Evolutionary conservation across 2,888 invertebrate genomes (phyloP).

Genomic region (Plebejus melissa): DNA sequence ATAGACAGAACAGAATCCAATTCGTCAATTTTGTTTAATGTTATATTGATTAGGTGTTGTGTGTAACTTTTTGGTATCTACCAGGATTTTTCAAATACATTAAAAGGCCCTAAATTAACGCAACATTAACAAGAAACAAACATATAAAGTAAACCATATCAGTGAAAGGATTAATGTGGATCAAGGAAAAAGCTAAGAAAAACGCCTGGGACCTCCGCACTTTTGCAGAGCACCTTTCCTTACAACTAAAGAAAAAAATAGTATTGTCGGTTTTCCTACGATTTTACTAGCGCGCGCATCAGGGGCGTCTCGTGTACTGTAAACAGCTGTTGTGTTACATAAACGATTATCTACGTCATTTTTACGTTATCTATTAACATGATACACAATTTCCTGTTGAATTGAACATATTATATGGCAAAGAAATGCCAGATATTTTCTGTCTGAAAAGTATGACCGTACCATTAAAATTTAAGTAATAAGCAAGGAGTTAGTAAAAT

Average conservation of each 20-base stretch:
- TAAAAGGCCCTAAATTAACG: no score
- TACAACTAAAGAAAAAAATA: no score
- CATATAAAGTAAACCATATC: background rate
- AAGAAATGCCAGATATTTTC: background rate
- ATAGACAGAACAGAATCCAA: background rate
- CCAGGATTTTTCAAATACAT: no score
- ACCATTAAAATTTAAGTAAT: background rate
- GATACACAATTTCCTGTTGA: background rate
- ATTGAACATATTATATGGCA: background rate
- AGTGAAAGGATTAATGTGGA: background rate
- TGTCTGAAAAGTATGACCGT: background rate
- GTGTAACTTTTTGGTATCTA: no score
- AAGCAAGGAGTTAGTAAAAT: background rate
- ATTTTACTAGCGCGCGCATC: background rate
- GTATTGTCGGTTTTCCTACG: background rate
- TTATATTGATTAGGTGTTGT: no score
- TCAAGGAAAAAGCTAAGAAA: background rate
- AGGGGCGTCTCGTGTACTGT: background rate
- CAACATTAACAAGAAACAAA: no score
- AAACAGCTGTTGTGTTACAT: background rate
- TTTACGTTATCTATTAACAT: slow-evolving; percentile 4
- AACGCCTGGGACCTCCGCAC: no score
- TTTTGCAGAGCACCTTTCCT: background rate
- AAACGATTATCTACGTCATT: background rate
- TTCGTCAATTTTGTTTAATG: background rate